These are phyloP conservation scores for Actenoides lindsayi DNA, from an alignment of 2,113 vertebrate genomes.

Conservation along the genomic window DNA sequence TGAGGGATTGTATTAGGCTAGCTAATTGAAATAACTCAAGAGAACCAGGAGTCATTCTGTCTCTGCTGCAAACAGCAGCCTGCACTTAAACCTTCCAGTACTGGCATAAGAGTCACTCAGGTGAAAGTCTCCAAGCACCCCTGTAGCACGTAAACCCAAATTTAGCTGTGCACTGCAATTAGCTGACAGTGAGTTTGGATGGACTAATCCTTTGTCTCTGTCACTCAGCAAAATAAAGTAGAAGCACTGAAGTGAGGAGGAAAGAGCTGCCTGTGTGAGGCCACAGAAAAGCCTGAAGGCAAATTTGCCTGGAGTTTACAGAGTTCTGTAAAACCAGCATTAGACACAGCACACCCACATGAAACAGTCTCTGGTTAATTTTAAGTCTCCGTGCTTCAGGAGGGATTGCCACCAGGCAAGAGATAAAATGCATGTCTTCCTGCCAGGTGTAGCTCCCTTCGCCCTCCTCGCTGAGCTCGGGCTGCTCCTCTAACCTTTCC, in stretches of 20 bases:
- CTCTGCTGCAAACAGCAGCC: neutral
- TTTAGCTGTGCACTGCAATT: neutral
- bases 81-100: neutral
- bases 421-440: neutral
- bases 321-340: neutral
- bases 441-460: neutral
- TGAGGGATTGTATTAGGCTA: neutral
- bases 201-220: neutral
- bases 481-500: neutral
- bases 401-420: neutral
- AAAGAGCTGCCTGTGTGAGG: neutral
- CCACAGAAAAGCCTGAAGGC: neutral
- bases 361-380: neutral
- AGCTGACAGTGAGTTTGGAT: neutral
- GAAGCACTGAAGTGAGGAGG: neutral
- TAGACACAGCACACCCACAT: neutral
- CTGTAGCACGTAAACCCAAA: neutral
- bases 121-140: neutral
- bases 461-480: rapidly evolving
- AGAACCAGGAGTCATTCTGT: neutral
- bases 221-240: neutral
- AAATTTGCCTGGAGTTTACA: neutral
- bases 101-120: neutral
- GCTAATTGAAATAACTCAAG: conserved; percentile 21
- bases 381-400: neutral